A percentile compares a stretch with the other conserved stretches of the same genome.
Conservation (phyloP, 2,797 vertebrate genomes). For the Rhadinocentrus ornatus region DNA sequence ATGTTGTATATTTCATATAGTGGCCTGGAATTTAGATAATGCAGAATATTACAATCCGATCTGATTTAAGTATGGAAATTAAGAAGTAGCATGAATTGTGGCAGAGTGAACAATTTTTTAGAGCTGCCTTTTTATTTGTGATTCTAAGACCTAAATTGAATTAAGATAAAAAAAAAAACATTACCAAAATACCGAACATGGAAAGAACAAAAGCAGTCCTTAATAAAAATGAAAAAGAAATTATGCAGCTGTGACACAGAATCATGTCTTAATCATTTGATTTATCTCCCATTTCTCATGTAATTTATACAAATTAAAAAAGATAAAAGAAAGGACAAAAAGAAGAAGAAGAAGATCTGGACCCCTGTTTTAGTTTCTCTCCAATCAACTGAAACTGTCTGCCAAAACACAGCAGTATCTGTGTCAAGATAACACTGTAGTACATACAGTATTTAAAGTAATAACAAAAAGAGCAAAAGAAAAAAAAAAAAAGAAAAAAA, state of each 20-base stretch:
- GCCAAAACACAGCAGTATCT: conserved; percentile 28
- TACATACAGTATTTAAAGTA: conserved; percentile 10
- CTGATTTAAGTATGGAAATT: conserved; percentile 11
- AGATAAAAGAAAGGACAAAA: neutral
- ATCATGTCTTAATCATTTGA: conserved; percentile 27
- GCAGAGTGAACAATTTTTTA: conserved; percentile 26
- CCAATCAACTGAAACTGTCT: conserved; percentile 32
- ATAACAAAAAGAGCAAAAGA: neutral
- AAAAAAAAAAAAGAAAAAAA: conserved; percentile 3
- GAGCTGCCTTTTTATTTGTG: conserved; percentile 11
- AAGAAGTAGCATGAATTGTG: neutral
- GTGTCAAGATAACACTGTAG: conserved; percentile 4
- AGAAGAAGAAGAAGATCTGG: conserved; percentile 13
- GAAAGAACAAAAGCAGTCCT: conserved; percentile 1
- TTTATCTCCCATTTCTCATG: conserved; percentile 24
- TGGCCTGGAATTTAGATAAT: neutral
- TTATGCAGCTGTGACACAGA: conserved; percentile 13
- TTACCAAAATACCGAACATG: neutral
- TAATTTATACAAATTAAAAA: conserved; percentile 38
- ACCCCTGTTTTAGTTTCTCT: conserved; percentile 24
- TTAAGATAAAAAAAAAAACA: neutral
- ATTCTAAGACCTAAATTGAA: conserved; percentile 3
- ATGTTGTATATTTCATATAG: too few relatives aligned
- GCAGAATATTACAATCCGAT: neutral
- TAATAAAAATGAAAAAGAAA: neutral